Base-by-base conservation (phyloP, 2,888 invertebrate species). In the Octodonta nipae region DNA sequence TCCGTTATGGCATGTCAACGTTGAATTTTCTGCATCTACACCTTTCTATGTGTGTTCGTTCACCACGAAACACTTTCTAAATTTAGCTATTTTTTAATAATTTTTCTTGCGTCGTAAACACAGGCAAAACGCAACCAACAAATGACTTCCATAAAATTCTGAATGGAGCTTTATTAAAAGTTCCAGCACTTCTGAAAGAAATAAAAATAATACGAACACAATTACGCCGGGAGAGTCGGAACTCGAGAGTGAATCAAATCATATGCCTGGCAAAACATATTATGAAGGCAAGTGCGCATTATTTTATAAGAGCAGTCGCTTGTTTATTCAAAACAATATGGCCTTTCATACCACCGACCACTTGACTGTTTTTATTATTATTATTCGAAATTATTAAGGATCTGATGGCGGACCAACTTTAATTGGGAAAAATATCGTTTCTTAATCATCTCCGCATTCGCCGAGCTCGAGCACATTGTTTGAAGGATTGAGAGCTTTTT, bases 291-390 rank as follows among this genome's bases (percentile, higher is more conserved):
- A 58, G 56, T 56, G 56, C 54, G 48, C 52, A 55, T 58, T 58
- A 56, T 58, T 54, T 52, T 43, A 47, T 49, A 52, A 54, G 55
- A 52, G 55, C 55, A 52, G 52, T 48, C 51, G 49, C 52, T 53
- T 54, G 54, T 55, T 54, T 53, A 46, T 46, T 45, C 41, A 41
- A 45, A 52, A 56, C 56, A 56, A 56, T 56, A 46, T 39, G 40
- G 41, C 47, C 52, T 54, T 56, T 55, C 49, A 54, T 53, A 38
- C 30, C 42, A 44, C 49, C 46, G 51, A 42, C 50, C 52, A 46
- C 54, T 54, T 50, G 54, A 54, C 52, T 52, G 47, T 43, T 43
- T 43, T 20, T 20, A 20, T 20, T 43, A 43, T 43, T 43, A 43
- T 43, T 41, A 38, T 41, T 41, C 37, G 38, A 43, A 43, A 40